Evolutionary conservation across 2,113 vertebrate species (phyloP).

Genomic region (Aspidoscelis tigris): DNA sequence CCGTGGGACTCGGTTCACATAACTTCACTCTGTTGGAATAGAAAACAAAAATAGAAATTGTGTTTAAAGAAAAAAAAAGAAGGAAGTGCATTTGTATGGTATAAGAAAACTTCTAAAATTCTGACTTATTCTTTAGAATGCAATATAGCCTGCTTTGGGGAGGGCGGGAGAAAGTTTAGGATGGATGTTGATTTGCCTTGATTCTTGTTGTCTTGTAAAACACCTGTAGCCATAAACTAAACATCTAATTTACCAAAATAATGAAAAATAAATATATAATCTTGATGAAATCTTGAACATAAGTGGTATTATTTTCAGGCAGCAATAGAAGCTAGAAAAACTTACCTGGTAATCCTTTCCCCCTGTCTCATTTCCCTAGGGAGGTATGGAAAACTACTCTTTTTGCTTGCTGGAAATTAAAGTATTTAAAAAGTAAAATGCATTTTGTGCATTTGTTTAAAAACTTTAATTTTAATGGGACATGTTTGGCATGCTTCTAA

Average conservation of each 20-base stretch:
- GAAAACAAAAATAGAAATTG: background rate
- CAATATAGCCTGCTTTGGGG: background rate
- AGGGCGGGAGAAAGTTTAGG: background rate
- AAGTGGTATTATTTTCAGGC: background rate
- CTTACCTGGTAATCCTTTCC: background rate
- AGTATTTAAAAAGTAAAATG: background rate
- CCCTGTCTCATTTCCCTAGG: no score
- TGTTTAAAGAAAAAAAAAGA: background rate
- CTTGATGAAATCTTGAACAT: background rate
- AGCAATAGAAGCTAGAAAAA: background rate
- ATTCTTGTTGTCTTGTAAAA: background rate
- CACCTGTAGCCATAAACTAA: background rate
- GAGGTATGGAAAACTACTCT: background rate
- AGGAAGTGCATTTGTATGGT: background rate
- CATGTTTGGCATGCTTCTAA: background rate
- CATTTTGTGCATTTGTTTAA: background rate
- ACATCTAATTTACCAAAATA: slow-evolving; percentile 4
- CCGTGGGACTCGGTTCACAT: slow-evolving; percentile 45
- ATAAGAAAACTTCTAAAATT: slow-evolving; percentile 10
- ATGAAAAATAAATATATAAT: background rate
- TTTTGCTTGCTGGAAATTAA: background rate
- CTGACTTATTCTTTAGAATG: background rate
- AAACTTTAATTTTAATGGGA: background rate
- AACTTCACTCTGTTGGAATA: slow-evolving; percentile 25
- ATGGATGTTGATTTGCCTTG: background rate